Conservation (phyloP, 2,797 vertebrate genomes). For the Galago senegalensis region DNA sequence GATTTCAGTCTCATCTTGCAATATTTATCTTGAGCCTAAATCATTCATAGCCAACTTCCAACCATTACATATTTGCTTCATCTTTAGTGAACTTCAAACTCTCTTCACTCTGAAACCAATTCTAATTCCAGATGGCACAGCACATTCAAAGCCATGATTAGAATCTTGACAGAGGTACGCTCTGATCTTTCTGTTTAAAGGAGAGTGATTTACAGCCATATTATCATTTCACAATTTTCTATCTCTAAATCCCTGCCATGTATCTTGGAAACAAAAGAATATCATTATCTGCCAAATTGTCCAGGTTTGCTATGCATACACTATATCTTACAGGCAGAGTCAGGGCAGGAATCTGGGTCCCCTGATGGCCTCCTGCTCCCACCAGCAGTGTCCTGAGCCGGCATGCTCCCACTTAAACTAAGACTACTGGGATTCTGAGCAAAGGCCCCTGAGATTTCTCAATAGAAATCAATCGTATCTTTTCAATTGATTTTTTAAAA, state of each 20-base stretch:
- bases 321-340: not conserved
- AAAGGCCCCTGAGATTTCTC: slow-evolving; percentile 13
- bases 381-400: not conserved
- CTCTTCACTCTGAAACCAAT: slow-evolving; percentile 48
- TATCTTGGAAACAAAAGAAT: slow-evolving; percentile 38
- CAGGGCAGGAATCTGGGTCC: not conserved
- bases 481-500: slow-evolving; percentile 59
- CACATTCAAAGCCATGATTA: slow-evolving; percentile 36
- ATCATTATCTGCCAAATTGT: slow-evolving; percentile 37
- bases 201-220: slow-evolving; percentile 36
- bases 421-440: not conserved
- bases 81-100: slow-evolving; percentile 59
- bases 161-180: not conserved
- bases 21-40: slow-evolving; percentile 54
- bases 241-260: not conserved
- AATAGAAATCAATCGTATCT: not conserved
- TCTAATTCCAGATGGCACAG: not conserved
- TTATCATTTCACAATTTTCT: slow-evolving; percentile 56
- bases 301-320: not conserved
- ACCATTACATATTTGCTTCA: slow-evolving; percentile 31
- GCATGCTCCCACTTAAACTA: not conserved
- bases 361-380: not conserved
- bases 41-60: slow-evolving; percentile 45
- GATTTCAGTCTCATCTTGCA: not conserved
- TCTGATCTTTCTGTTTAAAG: slow-evolving; percentile 25